These are phyloP conservation scores for Lepilemur septentrionalis DNA, from an alignment of 2,797 vertebrate species.

Conservation along the genomic window DNA sequence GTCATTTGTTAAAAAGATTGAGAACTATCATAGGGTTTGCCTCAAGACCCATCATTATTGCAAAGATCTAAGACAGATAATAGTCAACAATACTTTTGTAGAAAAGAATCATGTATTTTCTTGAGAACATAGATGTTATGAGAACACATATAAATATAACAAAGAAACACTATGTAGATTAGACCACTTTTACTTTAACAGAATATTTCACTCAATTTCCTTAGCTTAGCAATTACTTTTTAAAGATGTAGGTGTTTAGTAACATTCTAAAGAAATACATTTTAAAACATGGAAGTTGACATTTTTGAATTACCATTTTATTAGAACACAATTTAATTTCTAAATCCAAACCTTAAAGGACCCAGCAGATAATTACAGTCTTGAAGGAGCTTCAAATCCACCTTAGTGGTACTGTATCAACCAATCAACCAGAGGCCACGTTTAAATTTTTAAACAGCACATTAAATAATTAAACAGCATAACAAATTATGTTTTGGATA, in stretches of 20 bases:
- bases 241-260: background rate
- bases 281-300: background rate
- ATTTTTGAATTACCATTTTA: constrained; percentile 55
- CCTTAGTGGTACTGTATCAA: constrained; percentile 56
- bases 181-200: background rate
- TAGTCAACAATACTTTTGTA: background rate
- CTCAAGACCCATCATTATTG: background rate
- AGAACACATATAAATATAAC: background rate
- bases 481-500: constrained; percentile 72
- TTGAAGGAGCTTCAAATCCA: constrained; percentile 55
- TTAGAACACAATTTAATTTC: constrained; percentile 54
- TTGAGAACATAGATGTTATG: background rate
- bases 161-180: background rate
- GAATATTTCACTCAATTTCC: constrained; percentile 46
- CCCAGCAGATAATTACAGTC: constrained; percentile 58
- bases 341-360: constrained; percentile 41
- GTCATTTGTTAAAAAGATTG: constrained; percentile 57
- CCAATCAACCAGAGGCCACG: constrained; percentile 59
- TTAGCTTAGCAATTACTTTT: constrained; percentile 27
- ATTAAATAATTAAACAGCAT: constrained; percentile 77
- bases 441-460: constrained; percentile 75
- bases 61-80: background rate
- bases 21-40: background rate
- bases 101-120: background rate
- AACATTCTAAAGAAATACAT: constrained; percentile 51